phyloP scores from a whole-genome alignment of 2,797 vertebrate genomes.

The Onychomys leucogaster region DNA sequence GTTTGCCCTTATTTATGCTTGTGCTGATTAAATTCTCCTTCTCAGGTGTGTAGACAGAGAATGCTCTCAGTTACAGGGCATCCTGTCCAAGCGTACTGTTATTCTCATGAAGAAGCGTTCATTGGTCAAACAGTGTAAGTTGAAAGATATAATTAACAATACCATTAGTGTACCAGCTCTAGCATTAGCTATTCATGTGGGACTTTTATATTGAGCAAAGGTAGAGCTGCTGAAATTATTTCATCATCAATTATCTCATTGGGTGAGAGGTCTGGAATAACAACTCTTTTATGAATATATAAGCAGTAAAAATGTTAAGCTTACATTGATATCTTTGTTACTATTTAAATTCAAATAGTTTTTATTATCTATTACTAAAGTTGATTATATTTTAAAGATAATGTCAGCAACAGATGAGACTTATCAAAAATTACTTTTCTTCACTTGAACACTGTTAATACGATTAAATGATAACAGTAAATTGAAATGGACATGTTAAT shows the following conservation, averaged over 20 bases:
- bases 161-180: not conserved
- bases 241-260: not conserved
- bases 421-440: not conserved
- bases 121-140: not conserved
- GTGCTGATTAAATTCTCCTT: not conserved
- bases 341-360: not conserved
- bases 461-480: not conserved
- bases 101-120: not conserved
- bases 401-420: not conserved
- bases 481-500: slow-evolving; percentile 33
- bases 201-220: not conserved
- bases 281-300: not conserved
- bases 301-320: not conserved
- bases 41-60: not conserved
- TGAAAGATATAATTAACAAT: not conserved
- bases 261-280: not conserved
- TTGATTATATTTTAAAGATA: not conserved
- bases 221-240: slow-evolving; percentile 21
- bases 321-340: not conserved
- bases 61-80: not conserved
- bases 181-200: not conserved
- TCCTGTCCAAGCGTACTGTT: not conserved
- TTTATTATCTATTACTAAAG: slow-evolving; percentile 9
- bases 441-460: not conserved
- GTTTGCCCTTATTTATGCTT: not conserved